Evolutionary conservation across 2,113 vertebrate species (phyloP).

Genomic region (Dermatemys mawii): DNA sequence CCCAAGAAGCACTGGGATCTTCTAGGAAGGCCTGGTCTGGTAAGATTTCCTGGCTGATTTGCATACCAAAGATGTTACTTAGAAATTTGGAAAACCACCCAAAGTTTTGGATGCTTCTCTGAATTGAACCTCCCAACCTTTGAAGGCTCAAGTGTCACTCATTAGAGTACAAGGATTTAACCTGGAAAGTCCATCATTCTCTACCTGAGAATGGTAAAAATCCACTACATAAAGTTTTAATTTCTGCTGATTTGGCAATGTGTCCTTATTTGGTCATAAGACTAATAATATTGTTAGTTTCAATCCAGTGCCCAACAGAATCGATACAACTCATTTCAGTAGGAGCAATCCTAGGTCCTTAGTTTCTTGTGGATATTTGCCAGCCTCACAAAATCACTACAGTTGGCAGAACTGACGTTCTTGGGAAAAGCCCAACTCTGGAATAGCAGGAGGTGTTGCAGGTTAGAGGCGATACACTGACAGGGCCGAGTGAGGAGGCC

Average conservation of each 20-base stretch:
- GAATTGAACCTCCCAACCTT: neutral
- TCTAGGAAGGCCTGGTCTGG: neutral
- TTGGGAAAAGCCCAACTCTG: neutral
- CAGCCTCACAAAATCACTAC: neutral
- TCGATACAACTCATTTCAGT: neutral
- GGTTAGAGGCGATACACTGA: neutral
- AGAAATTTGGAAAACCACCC: neutral
- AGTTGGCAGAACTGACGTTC: neutral
- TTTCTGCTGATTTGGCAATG: neutral
- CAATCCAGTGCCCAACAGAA: neutral
- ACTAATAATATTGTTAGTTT: neutral
- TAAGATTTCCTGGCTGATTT: neutral
- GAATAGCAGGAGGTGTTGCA: neutral
- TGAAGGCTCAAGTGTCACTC: neutral
- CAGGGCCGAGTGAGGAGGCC: neutral
- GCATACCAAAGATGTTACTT: neutral
- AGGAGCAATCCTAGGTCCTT: neutral
- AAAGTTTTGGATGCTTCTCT: neutral
- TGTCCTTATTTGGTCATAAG: neutral
- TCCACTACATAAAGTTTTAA: neutral
- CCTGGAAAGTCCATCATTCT: neutral
- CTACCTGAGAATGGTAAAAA: neutral
- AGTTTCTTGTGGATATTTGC: neutral
- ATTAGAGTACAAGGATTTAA: neutral
- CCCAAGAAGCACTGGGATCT: too few species aligned